Conservation (phyloP, 2,797 vertebrate genomes). For the Parauchenoglanis punctatus region DNA sequence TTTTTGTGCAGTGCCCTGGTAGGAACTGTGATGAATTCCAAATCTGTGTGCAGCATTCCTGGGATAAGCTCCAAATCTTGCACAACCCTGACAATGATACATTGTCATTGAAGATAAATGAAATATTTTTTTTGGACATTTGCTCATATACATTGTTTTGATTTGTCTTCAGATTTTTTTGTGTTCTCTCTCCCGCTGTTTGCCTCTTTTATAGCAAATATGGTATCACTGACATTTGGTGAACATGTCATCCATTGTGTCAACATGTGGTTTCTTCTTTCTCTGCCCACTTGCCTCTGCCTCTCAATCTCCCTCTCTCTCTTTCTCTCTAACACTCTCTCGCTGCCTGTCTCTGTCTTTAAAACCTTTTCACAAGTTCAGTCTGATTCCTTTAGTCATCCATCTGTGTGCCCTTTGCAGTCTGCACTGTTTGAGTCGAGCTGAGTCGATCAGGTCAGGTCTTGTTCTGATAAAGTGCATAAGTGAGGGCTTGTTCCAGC, state of each 20-base stretch:
- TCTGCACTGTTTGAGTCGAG: slow-evolving; percentile 27
- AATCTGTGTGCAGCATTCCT: neutral
- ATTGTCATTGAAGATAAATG: neutral
- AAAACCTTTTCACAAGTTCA: slow-evolving; percentile 46
- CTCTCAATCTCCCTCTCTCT: slow-evolving; percentile 16
- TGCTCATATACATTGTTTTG: neutral
- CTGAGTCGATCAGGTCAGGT: slow-evolving; percentile 24
- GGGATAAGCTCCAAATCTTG: neutral
- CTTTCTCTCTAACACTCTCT: neutral
- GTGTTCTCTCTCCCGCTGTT: neutral
- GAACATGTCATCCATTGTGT: slow-evolving; percentile 46
- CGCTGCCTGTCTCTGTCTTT: slow-evolving; percentile 7
- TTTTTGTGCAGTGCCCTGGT: neutral
- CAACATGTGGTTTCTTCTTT: slow-evolving; percentile 48
- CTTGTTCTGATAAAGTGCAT: slow-evolving; percentile 54
- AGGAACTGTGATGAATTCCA: neutral
- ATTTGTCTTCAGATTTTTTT: neutral
- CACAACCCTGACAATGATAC: neutral
- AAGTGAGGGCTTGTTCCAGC: slow-evolving; percentile 35
- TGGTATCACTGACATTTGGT: slow-evolving; percentile 54
- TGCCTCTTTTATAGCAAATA: neutral
- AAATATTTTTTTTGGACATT: neutral
- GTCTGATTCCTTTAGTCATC: slow-evolving; percentile 49
- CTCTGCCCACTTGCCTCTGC: slow-evolving; percentile 12
- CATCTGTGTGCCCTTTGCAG: slow-evolving; percentile 55